A percentile compares a stretch with the other conserved stretches of the same genome.
phyloP scores from a whole-genome alignment of 2,797 vertebrate genomes.

The Onychomys torridus region DNA sequence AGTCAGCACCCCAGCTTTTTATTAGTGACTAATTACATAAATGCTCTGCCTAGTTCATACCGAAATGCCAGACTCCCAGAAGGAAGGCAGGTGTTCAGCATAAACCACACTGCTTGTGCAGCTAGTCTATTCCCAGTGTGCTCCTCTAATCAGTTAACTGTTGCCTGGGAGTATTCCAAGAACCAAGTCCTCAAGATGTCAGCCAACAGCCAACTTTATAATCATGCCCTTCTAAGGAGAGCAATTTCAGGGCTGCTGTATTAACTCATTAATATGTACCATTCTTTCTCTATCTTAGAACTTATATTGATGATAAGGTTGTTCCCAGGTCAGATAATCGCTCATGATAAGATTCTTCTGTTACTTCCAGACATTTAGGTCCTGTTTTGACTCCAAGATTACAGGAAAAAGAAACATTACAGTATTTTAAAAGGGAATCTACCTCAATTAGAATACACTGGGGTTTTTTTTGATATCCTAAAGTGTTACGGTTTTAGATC shows the following conservation, averaged over 20 bases:
- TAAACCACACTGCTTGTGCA: slow-evolving; percentile 31
- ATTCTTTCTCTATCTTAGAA: not conserved
- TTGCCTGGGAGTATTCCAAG: slow-evolving; percentile 35
- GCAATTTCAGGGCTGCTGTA: not conserved
- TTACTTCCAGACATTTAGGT: not conserved
- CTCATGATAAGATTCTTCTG: not conserved
- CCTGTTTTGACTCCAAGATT: not conserved
- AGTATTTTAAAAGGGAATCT: slow-evolving; percentile 18
- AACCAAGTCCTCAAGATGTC: slow-evolving; percentile 21
- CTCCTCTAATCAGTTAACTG: slow-evolving; percentile 1
- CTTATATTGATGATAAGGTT: not conserved
- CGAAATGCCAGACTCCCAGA: slow-evolving; percentile 11
- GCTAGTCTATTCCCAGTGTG: slow-evolving; percentile 29
- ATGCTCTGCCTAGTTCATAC: not conserved
- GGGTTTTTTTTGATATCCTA: slow-evolving; percentile 19
- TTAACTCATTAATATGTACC: not conserved
- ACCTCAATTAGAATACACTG: not conserved
- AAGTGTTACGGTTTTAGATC: not conserved
- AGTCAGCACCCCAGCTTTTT: slow-evolving; percentile 12
- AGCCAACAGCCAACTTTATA: slow-evolving; percentile 12
- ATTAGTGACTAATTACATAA: slow-evolving; percentile 36
- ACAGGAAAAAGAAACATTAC: not conserved
- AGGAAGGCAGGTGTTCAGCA: slow-evolving; percentile 36
- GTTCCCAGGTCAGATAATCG: not conserved
- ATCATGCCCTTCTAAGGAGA: slow-evolving; percentile 36